Evolutionary conservation across 2,797 vertebrate genomes (phyloP).

Genomic region (Sebastes miniatus): DNA sequence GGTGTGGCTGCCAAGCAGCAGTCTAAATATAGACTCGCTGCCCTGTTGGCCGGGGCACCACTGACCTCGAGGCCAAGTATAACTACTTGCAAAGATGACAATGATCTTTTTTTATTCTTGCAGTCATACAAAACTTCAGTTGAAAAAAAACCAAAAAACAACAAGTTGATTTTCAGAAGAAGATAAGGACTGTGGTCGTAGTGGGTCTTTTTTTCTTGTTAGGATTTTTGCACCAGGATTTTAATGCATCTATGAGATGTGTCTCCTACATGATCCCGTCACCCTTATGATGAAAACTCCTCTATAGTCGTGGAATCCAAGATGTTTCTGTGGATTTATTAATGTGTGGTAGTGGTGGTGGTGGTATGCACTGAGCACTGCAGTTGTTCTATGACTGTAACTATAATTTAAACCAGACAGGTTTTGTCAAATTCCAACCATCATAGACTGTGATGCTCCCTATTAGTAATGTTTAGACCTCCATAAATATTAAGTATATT

Average conservation of each 20-base stretch:
- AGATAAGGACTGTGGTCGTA: not conserved
- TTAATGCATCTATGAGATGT: slow-evolving; percentile 19
- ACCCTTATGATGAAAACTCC: not conserved
- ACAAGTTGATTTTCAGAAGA: not conserved
- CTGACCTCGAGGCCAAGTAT: slow-evolving; percentile 62
- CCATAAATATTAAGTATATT: not conserved
- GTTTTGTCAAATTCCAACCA: not conserved
- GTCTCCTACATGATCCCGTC: slow-evolving; percentile 15
- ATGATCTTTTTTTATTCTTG: slow-evolving; percentile 21
- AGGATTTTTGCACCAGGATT: not conserved
- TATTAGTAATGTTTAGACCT: not conserved
- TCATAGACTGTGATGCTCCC: not conserved
- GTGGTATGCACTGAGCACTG: not conserved
- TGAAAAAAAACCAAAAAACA: not conserved
- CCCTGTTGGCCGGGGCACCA: slow-evolving; percentile 50
- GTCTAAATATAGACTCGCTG: slow-evolving; percentile 71
- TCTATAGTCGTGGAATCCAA: not conserved
- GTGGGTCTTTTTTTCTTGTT: not conserved
- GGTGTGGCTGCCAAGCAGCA: slow-evolving; percentile 59
- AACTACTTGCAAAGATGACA: slow-evolving; percentile 51
- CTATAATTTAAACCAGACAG: not conserved
- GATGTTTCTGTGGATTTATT: not conserved
- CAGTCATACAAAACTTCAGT: not conserved
- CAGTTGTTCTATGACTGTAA: not conserved
- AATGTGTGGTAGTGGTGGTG: not conserved